Conservation (phyloP, 1,140 invertebrate genomes). For the Musca domestica region DNA sequence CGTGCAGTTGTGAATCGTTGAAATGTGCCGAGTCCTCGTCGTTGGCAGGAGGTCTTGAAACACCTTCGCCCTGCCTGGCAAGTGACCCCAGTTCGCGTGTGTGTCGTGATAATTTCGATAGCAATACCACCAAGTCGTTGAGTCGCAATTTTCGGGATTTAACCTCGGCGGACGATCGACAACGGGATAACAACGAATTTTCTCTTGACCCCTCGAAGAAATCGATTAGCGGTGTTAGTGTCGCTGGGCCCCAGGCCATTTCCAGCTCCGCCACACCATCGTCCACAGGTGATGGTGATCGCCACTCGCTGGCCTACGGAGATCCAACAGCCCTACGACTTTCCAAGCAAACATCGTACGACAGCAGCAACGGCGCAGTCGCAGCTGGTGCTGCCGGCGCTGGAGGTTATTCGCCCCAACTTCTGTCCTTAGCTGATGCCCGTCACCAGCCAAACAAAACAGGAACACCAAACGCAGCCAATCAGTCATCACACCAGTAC, state of each 20-base stretch:
- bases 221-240: too few species aligned
- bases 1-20: slow-evolving; percentile 36
- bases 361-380: slow-evolving; percentile 36
- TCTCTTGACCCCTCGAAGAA: slow-evolving; percentile 20
- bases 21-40: slow-evolving; percentile 26
- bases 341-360: slow-evolving; percentile 47
- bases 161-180: background rate
- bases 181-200: slow-evolving; percentile 21
- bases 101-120: background rate
- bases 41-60: too few species aligned
- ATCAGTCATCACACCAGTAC: background rate
- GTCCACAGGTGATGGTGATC: slow-evolving; percentile 39
- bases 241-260: background rate
- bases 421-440: slow-evolving; percentile 32
- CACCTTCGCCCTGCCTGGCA: too few species aligned
- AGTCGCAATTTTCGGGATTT: background rate
- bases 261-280: background rate
- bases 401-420: slow-evolving; percentile 36
- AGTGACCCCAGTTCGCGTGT: background rate
- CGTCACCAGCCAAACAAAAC: slow-evolving; percentile 7
- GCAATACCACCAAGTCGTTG: too few species aligned
- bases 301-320: slow-evolving; percentile 28
- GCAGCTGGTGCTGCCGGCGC: background rate
- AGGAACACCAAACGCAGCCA: slow-evolving; percentile 15
- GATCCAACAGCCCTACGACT: slow-evolving; percentile 36